Conservation (phyloP, 1,140 invertebrate genomes). For the Pogonus chalceus region DNA sequence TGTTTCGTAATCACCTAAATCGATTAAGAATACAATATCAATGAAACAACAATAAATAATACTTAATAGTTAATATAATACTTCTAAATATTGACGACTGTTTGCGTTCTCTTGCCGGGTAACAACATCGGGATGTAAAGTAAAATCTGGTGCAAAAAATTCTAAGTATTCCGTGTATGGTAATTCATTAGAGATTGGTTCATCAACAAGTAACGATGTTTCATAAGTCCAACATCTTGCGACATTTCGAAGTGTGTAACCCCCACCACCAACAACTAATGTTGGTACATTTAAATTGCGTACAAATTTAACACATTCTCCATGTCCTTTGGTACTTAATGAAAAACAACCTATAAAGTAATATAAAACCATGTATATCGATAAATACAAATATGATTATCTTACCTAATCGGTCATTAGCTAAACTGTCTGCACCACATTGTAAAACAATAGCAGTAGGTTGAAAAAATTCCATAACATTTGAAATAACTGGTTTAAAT, state of each 20-base stretch:
- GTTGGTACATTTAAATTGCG: slow-evolving; percentile 89
- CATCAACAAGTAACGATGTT: slow-evolving; percentile 86
- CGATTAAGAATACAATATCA: neutral
- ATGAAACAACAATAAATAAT: slow-evolving; percentile 10
- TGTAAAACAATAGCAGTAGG: slow-evolving; percentile 96
- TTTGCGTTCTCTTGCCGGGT: slow-evolving; percentile 84
- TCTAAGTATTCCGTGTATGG: slow-evolving; percentile 91
- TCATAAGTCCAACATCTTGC: slow-evolving; percentile 99
- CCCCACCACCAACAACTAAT: slow-evolving; percentile 90
- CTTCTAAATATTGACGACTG: slow-evolving; percentile 81
- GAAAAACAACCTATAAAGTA: slow-evolving; percentile 69
- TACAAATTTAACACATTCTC: slow-evolving; percentile 94
- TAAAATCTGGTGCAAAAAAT: slow-evolving; percentile 93
- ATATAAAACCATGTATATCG: slow-evolving; percentile 35
- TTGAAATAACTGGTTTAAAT: slow-evolving; percentile 88
- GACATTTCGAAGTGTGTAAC: slow-evolving; percentile 95
- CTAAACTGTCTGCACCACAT: slow-evolving; percentile 96
- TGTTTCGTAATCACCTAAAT: slow-evolving; percentile 36
- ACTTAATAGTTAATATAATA: too few relatives aligned
- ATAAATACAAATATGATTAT: slow-evolving; percentile 36
- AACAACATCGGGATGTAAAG: slow-evolving; percentile 80
- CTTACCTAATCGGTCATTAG: slow-evolving; percentile 71
- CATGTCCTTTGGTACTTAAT: slow-evolving; percentile 83
- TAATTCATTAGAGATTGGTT: slow-evolving; percentile 83
- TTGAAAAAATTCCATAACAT: slow-evolving; percentile 93